These are phyloP conservation scores for Haliclystus octoradiatus DNA, from an alignment of 30 jellyfish, hydroid and myxozoan species.

Conservation along the genomic window DNA sequence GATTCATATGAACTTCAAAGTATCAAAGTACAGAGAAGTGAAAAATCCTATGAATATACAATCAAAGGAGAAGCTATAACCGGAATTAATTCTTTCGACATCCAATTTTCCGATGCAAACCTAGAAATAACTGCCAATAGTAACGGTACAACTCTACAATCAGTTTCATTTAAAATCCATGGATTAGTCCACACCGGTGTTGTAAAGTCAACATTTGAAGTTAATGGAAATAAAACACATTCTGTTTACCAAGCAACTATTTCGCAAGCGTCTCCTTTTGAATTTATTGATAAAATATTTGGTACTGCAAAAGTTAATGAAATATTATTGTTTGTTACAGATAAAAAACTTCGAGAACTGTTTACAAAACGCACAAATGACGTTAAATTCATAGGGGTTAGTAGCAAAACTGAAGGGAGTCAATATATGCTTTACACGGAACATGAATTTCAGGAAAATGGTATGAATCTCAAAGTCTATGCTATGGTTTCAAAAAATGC, in stretches of 20 bases:
- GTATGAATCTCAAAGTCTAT: neutral
- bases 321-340: neutral
- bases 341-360: neutral
- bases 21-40: neutral
- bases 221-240: neutral
- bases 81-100: neutral
- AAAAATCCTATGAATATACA: neutral
- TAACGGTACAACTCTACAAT: neutral
- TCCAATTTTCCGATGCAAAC: neutral
- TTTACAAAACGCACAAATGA: neutral
- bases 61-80: neutral
- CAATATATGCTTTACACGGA: neutral
- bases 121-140: neutral
- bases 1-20: neutral
- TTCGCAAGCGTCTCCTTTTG: neutral
- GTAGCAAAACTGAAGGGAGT: neutral
- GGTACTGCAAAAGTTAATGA: neutral
- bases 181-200: neutral
- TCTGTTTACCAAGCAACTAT: neutral
- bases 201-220: neutral
- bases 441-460: neutral
- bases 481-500: neutral
- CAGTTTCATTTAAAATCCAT: neutral
- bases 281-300: neutral
- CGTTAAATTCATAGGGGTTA: neutral